phyloP scores from a whole-genome alignment of 2,888 invertebrate genomes.

The Tipula confusa region DNA sequence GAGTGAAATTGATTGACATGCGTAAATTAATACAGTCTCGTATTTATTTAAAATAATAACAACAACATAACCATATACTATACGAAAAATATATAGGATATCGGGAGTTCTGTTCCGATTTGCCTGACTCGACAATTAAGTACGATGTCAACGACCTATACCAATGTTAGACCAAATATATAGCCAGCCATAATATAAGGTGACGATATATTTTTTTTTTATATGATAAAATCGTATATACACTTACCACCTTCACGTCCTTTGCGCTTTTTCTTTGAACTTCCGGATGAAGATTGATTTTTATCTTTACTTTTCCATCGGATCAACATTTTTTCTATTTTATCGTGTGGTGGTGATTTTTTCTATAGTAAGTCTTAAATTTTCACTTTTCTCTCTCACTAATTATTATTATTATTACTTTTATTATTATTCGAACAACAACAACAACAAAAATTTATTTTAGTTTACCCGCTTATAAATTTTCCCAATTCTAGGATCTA shows the following conservation, averaged over 20 bases:
- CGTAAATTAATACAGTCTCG: background rate
- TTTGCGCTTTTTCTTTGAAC: constrained; percentile 77
- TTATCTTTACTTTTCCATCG: constrained; percentile 85
- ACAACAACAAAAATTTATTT: background rate
- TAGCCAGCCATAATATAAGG: background rate
- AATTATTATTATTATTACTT: background rate
- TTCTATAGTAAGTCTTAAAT: background rate
- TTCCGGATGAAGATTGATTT: constrained; percentile 53
- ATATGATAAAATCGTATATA: background rate
- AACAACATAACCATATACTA: background rate
- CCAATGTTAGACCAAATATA: background rate
- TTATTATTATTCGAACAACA: background rate
- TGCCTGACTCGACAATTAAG: background rate
- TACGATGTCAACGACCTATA: background rate
- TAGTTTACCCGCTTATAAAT: background rate
- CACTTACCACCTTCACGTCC: constrained; percentile 72
- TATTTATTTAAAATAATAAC: background rate
- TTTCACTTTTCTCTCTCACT: background rate
- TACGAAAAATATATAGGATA: background rate
- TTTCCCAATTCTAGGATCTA: background rate
- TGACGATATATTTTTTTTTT: background rate
- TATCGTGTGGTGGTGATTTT: background rate
- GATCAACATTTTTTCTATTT: constrained; percentile 59
- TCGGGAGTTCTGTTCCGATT: background rate
- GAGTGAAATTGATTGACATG: constrained; percentile 5